Conservation (phyloP, 1,140 invertebrate species). For the Elymnias hypermnestra region DNA sequence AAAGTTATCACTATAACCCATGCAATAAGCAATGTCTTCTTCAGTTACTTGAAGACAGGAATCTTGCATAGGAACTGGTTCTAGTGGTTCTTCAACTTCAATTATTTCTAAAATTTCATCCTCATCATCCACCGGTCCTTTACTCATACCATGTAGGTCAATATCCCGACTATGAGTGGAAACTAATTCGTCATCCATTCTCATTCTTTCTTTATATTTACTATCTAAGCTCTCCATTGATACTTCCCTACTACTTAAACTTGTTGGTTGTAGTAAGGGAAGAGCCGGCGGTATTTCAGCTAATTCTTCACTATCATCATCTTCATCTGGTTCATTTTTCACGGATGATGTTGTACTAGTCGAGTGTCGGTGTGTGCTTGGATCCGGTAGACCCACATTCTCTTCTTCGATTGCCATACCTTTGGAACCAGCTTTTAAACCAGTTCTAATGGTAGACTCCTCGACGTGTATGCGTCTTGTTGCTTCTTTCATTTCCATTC, state of each 20-base stretch:
- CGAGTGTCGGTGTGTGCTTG: conserved; percentile 31
- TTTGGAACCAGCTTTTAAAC: conserved; percentile 73
- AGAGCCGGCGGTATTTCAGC: conserved; percentile 85
- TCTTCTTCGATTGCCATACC: conserved; percentile 71
- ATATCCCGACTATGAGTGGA: conserved; percentile 71
- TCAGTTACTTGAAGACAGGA: conserved; percentile 92
- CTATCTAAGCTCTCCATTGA: conserved; percentile 86
- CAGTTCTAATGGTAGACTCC: conserved; percentile 77
- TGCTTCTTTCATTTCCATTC: conserved; percentile 70
- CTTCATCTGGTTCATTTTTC: conserved; percentile 78
- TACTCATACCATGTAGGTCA: conserved; percentile 65
- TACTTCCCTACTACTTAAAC: conserved; percentile 84
- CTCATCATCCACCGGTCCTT: conserved; percentile 73
- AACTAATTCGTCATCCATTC: conserved; percentile 76
- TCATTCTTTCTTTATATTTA: conserved; percentile 79
- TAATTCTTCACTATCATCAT: conserved; percentile 83
- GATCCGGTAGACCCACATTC: conserved; percentile 49
- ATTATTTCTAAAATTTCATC: conserved; percentile 89
- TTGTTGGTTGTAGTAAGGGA: conserved; percentile 82
- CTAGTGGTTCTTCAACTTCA: conserved; percentile 86
- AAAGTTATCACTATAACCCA: conserved; percentile 84
- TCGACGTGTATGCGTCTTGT: conserved; percentile 74
- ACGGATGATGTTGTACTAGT: conserved; percentile 32
- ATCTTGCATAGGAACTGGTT: conserved; percentile 89
- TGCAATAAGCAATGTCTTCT: conserved; percentile 92